Conservation (phyloP, 2,797 vertebrate species). For the Pseudochromis fuscus region DNA sequence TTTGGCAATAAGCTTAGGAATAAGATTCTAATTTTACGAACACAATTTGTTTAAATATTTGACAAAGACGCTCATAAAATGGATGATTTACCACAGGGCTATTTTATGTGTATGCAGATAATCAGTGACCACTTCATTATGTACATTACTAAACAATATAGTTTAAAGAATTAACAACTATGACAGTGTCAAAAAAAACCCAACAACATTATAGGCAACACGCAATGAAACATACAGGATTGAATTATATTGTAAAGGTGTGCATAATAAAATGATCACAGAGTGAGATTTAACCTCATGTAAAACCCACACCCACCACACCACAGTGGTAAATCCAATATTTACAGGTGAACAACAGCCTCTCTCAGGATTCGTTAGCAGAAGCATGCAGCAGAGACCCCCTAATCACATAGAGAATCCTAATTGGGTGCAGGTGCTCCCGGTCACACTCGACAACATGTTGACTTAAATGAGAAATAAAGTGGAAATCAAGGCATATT, state of each 20-base stretch:
- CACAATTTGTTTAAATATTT: too few species aligned
- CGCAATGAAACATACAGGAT: neutral
- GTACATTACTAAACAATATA: neutral
- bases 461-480: slow-evolving; percentile 61
- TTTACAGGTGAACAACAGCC: slow-evolving; percentile 18
- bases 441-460: slow-evolving; percentile 61
- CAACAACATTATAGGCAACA: neutral
- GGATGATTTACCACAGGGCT: too few species aligned
- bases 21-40: too few species aligned
- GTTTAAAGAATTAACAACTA: neutral
- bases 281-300: neutral
- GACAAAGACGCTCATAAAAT: too few species aligned
- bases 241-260: neutral
- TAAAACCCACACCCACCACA: too few species aligned
- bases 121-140: neutral
- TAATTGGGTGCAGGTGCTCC: slow-evolving; percentile 70
- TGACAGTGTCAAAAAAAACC: neutral
- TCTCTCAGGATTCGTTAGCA: slow-evolving; percentile 9
- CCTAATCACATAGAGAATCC: slow-evolving; percentile 46
- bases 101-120: too few species aligned
- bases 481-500: slow-evolving; percentile 74
- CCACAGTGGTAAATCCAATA: neutral
- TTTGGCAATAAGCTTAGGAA: too few species aligned
- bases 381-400: slow-evolving; percentile 17
- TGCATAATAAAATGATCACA: neutral